Evolutionary conservation across 92 coral and sea anemone genomes (phyloP).

Genomic region (Ricordea florida): DNA sequence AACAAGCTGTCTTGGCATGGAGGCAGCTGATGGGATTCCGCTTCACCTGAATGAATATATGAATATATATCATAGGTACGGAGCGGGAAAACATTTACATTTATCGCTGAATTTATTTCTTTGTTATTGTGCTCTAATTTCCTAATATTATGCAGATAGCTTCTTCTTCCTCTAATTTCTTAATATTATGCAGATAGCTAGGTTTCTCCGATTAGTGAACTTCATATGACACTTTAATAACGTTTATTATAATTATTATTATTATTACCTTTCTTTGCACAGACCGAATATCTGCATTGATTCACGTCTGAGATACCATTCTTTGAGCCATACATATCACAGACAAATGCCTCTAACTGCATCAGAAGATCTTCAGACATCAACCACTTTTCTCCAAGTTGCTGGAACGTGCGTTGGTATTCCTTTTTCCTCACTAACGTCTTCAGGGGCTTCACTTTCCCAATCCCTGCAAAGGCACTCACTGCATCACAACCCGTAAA

Average conservation of each 20-base stretch:
- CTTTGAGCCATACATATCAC: slow-evolving; percentile 11
- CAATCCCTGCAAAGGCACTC: slow-evolving; percentile 13
- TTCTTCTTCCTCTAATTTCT: no score
- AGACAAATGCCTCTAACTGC: slow-evolving; percentile 20
- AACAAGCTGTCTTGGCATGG: slow-evolving; percentile 12
- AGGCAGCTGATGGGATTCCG: slow-evolving; percentile 35
- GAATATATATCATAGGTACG: no score
- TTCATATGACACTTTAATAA: no score
- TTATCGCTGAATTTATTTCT: no score
- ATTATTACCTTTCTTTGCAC: slow-evolving; percentile 27
- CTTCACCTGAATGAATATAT: slow-evolving; percentile 24
- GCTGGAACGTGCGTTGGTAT: background rate
- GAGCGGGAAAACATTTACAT: no score
- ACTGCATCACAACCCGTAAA: slow-evolving; percentile 12
- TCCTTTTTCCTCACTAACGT: background rate
- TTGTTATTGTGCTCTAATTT: no score
- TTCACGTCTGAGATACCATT: background rate
- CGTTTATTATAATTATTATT: no score
- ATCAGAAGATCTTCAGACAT: background rate
- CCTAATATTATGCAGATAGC: no score
- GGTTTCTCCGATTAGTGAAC: no score
- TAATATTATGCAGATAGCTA: no score
- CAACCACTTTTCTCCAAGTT: background rate
- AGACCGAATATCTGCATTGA: background rate
- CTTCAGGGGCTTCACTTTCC: slow-evolving; percentile 5